Evolutionary conservation across 2,888 invertebrate genomes (phyloP), one percentile per base, ranked within the genome.

Genomic region (Aleiodes testaceus): DNA sequence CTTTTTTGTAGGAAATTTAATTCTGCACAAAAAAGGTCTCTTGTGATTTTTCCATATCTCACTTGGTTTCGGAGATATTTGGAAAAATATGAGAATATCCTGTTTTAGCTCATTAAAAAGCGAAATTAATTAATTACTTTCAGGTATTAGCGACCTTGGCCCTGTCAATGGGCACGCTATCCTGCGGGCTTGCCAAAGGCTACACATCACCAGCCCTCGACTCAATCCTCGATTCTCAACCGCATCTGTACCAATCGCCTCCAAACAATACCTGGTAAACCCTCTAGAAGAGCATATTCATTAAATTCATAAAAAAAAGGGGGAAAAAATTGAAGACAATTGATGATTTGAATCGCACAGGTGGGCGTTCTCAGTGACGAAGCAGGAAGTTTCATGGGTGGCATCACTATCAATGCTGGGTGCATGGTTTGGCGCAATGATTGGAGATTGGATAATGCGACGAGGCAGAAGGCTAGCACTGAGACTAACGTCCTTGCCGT

Each of bases 151-250:
- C 95, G 65, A 93, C 94, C 1, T 88, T 95, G 63, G 94, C 94
- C 0, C 92, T 95, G 61, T 94, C 94, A 4, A 89, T 95, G 81
- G 95, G 95, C 9, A 93, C 94, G 14, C 92, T 95, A 79, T 93
- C 94, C 2, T 93, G 94, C 0, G 95, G 94, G 0, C 89, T 95
- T 65, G 93, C 94, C 75, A 94, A 94, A 86, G 94, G 94, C 7
- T 95, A 95, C 89, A 94, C 93, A 87, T 94, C 94, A 1, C 94
- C 95, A 1, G 94, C 94, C 2, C 91, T 95, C 75, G 94, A 93
- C 16, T 94, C 94, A 0, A 91, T 95, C 82, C 91, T 93, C 74
- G 59, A 59, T 36, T 59, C 59, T 9, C 59, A 59, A 18, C 63
- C 63, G 14, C 63, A 63, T 45, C 63, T 63, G n/a, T 63, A 45